These are phyloP conservation scores for Psammodynastes pulverulentus DNA, from an alignment of 2,113 vertebrate genomes.

Conservation along the genomic window DNA sequence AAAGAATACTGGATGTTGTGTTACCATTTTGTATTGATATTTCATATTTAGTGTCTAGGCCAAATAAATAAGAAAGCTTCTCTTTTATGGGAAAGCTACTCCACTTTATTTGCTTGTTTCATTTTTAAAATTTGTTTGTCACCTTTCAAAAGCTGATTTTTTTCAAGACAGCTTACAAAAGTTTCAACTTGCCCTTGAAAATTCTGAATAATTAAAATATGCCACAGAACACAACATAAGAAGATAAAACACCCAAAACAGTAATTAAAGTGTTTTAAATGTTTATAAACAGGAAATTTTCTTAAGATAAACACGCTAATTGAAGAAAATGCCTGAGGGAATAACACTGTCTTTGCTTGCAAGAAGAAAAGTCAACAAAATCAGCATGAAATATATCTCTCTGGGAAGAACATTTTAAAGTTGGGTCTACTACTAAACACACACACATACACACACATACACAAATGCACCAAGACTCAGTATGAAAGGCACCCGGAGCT, in stretches of 20 bases:
- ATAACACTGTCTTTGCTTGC: not conserved
- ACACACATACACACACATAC: too few species aligned
- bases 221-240: not conserved
- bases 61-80: not conserved
- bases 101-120: not conserved
- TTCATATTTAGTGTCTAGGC: not conserved
- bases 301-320: not conserved
- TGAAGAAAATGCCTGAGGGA: not conserved
- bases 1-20: not conserved
- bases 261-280: not conserved
- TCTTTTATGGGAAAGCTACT: not conserved
- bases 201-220: not conserved
- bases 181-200: not conserved
- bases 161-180: not conserved
- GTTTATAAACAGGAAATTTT: not conserved
- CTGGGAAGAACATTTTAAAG: not conserved
- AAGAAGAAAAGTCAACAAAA: not conserved
- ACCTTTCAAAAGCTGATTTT: not conserved
- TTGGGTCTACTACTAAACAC: not conserved
- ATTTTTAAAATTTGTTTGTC: not conserved
- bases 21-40: not conserved
- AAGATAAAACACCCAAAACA: not conserved
- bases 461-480: not conserved
- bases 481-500: not conserved
- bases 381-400: not conserved